phyloP scores from a whole-genome alignment of 2,888 invertebrate species.

The Teleiodes luculella region DNA sequence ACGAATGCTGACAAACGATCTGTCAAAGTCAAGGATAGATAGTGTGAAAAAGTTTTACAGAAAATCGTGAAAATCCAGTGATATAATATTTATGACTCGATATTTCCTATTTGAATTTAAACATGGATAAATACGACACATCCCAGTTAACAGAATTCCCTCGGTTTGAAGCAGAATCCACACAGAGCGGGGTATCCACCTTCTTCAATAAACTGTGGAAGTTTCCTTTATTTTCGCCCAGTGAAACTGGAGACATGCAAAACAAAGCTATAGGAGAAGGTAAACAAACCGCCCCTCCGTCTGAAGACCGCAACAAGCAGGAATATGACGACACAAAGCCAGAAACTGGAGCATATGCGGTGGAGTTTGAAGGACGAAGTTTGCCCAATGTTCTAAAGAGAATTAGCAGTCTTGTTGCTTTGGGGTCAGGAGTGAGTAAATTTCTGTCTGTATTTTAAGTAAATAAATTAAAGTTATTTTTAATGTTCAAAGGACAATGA shows the following conservation, averaged over 20 bases:
- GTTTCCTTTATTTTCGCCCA: constrained; percentile 78
- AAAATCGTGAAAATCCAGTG: neutral
- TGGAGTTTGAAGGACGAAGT: constrained; percentile 85
- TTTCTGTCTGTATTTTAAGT: neutral
- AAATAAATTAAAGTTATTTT: neutral
- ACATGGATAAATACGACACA: constrained; percentile 68
- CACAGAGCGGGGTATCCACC: constrained; percentile 84
- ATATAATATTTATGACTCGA: neutral
- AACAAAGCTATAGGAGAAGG: constrained; percentile 38
- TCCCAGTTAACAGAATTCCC: constrained; percentile 73
- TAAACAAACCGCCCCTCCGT: constrained; percentile 34
- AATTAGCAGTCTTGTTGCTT: constrained; percentile 91
- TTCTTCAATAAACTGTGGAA: constrained; percentile 87
- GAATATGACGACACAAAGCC: constrained; percentile 50
- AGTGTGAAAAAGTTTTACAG: neutral
- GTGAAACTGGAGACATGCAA: constrained; percentile 47
- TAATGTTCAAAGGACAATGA: no score
- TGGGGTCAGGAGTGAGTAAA: constrained; percentile 85
- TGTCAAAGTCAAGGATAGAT: neutral
- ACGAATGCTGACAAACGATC: neutral
- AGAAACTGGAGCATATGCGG: constrained; percentile 67
- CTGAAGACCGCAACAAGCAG: constrained; percentile 39
- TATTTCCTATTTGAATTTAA: neutral
- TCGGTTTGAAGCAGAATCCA: constrained; percentile 85
- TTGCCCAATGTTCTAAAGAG: constrained; percentile 91